These are phyloP conservation scores for Chrysotoxum bicinctum DNA, from an alignment of 2,888 invertebrate species.

Conservation along the genomic window DNA sequence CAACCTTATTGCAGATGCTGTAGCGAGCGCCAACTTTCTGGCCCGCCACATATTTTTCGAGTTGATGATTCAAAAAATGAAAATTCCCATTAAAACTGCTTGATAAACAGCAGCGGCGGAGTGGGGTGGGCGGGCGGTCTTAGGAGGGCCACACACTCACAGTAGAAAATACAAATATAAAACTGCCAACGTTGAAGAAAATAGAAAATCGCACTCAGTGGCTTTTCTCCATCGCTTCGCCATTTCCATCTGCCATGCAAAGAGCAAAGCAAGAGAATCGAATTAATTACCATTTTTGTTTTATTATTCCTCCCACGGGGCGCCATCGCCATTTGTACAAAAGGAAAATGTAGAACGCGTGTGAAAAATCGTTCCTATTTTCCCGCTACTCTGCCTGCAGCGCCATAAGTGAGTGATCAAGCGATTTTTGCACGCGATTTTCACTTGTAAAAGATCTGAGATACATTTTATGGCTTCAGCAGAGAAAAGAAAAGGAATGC, in stretches of 20 bases:
- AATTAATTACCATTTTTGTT: slow-evolving; percentile 52
- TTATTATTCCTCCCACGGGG: slow-evolving; percentile 56
- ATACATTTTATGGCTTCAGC: slow-evolving; percentile 34
- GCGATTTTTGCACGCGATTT: slow-evolving; percentile 60
- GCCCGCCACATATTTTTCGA: slow-evolving; percentile 52
- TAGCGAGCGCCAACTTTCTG: slow-evolving; percentile 2
- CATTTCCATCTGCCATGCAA: slow-evolving; percentile 26
- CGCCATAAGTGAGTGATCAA: slow-evolving; percentile 52
- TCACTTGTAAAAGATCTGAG: slow-evolving; percentile 27
- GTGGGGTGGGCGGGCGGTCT: neutral
- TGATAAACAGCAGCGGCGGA: neutral
- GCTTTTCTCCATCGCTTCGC: slow-evolving; percentile 14
- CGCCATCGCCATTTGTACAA: neutral
- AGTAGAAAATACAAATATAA: neutral
- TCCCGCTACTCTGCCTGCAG: neutral
- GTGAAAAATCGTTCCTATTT: slow-evolving; percentile 58
- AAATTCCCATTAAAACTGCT: slow-evolving; percentile 45
- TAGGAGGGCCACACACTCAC: neutral
- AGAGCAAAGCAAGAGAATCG: slow-evolving; percentile 36
- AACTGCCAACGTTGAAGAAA: slow-evolving; percentile 34
- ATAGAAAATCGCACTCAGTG: slow-evolving; percentile 48
- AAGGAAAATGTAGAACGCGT: slow-evolving; percentile 49
- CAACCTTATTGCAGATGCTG: neutral
- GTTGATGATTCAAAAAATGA: slow-evolving; percentile 57
- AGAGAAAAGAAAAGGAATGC: slow-evolving; percentile 32